phyloP scores from a whole-genome alignment of 2,888 invertebrate genomes.

The Alloscopus bannaensis region DNA sequence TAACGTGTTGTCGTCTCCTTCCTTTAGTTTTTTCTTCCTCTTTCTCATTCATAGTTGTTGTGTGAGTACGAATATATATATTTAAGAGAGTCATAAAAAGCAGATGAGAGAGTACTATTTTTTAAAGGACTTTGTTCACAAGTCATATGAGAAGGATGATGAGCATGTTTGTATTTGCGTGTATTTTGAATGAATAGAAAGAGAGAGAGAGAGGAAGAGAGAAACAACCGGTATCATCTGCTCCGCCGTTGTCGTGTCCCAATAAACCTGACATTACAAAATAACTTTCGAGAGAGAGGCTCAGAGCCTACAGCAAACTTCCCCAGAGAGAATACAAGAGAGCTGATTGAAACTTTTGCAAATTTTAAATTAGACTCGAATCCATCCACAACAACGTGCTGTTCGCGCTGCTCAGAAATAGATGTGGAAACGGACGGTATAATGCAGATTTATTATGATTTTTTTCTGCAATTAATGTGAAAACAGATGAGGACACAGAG shows the following conservation, averaged over 20 bases:
- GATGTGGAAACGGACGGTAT: background rate
- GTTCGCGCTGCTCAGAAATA: too few species aligned
- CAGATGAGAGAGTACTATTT: too few species aligned
- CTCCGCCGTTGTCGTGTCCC: conserved; percentile 34
- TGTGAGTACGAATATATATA: too few species aligned
- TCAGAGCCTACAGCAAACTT: conserved; percentile 54
- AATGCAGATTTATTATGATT: conserved; percentile 16
- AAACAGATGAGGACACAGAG: conserved; percentile 30
- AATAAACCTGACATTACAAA: conserved; percentile 60
- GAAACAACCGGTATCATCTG: conserved; percentile 58
- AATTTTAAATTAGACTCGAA: conserved; percentile 57
- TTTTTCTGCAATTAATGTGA: conserved; percentile 54
- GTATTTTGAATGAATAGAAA: conserved; percentile 32
- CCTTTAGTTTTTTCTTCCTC: conserved; percentile 16
- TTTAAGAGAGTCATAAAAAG: too few species aligned
- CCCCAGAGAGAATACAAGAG: background rate
- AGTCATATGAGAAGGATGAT: too few species aligned
- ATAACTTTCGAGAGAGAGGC: conserved; percentile 30
- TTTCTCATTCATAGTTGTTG: too few species aligned
- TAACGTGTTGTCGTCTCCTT: too few species aligned
- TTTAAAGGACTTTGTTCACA: too few species aligned
- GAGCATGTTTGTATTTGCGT: too few species aligned
- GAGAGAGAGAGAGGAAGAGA: conserved; percentile 29
- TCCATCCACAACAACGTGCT: background rate
- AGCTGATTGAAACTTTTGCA: conserved; percentile 52